Base-by-base conservation (phyloP, 2,888 invertebrate genomes). In the Trissolcus brochymenae region DNA sequence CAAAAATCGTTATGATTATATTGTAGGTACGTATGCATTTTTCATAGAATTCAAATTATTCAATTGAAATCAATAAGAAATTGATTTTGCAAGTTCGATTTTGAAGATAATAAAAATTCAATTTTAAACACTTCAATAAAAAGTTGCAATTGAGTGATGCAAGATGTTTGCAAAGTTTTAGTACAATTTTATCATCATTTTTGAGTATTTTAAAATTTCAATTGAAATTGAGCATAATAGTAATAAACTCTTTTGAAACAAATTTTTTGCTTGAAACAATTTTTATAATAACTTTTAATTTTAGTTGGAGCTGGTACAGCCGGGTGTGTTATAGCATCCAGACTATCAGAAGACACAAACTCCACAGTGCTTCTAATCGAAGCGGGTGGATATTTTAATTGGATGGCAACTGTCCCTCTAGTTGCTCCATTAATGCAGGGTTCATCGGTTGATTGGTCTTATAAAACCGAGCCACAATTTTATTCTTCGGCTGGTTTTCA, bases 281-380 rank as follows among this genome's bases (percentile, higher is more conserved):
- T n/a, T n/a, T n/a, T n/a, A n/a, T n/a, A n/a, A n/a, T n/a, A 13
- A 13, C 41, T 41, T 13, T 16, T 55, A 53, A 16, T n/a, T 59
- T 59, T 49, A 94, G 94, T 94, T 60, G 94, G 94, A 0, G 94
- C 92, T 1, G 94, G 94, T 0, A 94, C 94, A 29, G 91, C 93
- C 0, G 94, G 94, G 7, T 94, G 93, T 81, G 94, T 94, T 0
- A 86, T 94, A 6, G 93, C 94, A 0, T 90, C 93, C 0, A 90
- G 93, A 1, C 90, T 95, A 14, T 91, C 93, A 4, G 92, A 92
- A 82, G 90, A 92, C 78, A 87, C 90, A 1, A 90, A 90, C 56
- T 88, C 89, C 2, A 91, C 90, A 16, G 92, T 95, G 0, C 87
- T 95, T 35, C 88, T 95, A 0, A 86, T 95, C 1, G 95, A 95